These are phyloP conservation scores for Calameuta idolon DNA, from an alignment of 2,888 invertebrate species.

Conservation along the genomic window DNA sequence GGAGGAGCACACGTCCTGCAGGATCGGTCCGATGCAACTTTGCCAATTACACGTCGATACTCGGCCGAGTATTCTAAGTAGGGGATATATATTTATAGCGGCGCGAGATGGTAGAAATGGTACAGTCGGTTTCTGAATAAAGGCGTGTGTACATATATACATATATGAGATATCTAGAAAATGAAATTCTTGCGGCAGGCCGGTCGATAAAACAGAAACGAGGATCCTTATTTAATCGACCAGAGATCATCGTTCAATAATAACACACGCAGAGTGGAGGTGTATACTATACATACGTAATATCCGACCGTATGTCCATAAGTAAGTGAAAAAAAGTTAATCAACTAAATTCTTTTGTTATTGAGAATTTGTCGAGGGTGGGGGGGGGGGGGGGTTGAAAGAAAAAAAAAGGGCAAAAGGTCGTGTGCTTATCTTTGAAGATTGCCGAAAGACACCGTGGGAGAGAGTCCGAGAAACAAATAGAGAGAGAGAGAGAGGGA, in stretches of 20 bases:
- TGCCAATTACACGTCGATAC: neutral
- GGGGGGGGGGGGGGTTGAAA: neutral
- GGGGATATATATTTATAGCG: neutral
- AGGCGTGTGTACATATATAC: neutral
- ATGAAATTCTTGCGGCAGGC: neutral
- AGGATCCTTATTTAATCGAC: neutral
- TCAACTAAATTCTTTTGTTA: neutral
- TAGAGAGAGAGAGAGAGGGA: neutral
- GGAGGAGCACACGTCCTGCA: neutral
- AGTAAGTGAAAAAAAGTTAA: neutral
- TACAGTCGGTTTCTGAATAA: neutral
- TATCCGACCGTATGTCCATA: neutral
- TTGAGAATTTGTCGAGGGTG: neutral
- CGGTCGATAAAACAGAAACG: neutral
- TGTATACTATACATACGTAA: neutral
- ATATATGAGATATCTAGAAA: neutral
- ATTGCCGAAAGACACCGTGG: conserved; percentile 13
- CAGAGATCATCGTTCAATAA: neutral
- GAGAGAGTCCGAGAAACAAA: conserved; percentile 6
- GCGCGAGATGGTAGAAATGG: neutral
- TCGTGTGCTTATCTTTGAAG: neutral
- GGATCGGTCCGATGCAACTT: neutral
- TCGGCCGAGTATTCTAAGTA: neutral
- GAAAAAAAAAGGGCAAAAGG: neutral
- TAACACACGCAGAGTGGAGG: neutral